Evolutionary conservation across 2,888 invertebrate genomes (phyloP), one percentile per base, ranked within the genome.

Genomic region (Apodemia zela): DNA sequence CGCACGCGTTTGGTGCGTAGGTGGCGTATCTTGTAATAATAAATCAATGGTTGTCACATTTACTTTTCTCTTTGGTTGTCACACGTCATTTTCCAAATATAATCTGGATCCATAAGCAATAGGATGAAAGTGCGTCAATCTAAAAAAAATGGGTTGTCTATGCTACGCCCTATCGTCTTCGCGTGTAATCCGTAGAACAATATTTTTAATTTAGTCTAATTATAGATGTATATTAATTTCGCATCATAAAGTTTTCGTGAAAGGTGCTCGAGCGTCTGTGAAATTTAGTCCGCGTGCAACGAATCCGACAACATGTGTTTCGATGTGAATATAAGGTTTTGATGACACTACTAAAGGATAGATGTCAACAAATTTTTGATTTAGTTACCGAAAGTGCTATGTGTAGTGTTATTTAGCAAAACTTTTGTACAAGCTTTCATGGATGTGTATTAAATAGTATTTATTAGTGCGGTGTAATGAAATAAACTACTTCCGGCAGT

Each of bases 221-320:
- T 86, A 82, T 88, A 89, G 89, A 85, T 78, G 80, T 79, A 80
- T 79, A 80, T 77, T 75, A 78, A 75, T 77, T 79, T 72, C 65
- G 79, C 75, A 77, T 76, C 75, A 74, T 71, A 78, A 80, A 86
- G 75, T 85, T 80, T 82, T 83, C 83, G 71, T 71, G 72, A 68
- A 76, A 79, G 73, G 76, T 77, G 77, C 76, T 78, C 76, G 78
- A 73, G 77, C 75, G 73, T 79, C 77, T 75, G 69, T 72, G 76
- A 78, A 73, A 80, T 76, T 79, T 69, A 71, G 72, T 77, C 73
- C 73, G 78, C 73, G 80, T 75, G 75, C 74, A 74, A 75, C 74
- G 74, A 80, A 79, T 78, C 76, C 81, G 78, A 79, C 87, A 90
- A 87, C 89, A 89, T 90, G 89, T 90, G 89, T 90, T 89, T 83